phyloP scores from a whole-genome alignment of 2,797 vertebrate species.

The Gymnoscopelus microlampas region DNA sequence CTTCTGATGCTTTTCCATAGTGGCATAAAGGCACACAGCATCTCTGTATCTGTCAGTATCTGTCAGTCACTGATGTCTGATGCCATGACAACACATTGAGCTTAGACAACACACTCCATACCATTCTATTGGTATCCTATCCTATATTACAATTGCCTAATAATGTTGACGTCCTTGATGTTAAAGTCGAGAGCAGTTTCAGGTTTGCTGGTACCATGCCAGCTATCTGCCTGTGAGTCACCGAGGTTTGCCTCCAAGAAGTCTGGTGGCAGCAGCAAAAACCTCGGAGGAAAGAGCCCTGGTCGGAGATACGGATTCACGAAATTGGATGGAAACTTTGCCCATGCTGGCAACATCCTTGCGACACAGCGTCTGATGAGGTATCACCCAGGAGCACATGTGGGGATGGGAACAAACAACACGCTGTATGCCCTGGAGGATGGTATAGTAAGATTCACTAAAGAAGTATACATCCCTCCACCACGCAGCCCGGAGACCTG shows the following conservation, averaged over 20 bases:
- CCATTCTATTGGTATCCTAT: too few species aligned
- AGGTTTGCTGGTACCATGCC: slow-evolving; percentile 66
- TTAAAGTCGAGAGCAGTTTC: too few species aligned
- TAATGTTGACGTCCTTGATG: too few species aligned
- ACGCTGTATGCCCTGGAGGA: slow-evolving; percentile 92
- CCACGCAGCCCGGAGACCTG: slow-evolving; percentile 80
- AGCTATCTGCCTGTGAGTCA: slow-evolving; percentile 53
- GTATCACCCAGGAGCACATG: slow-evolving; percentile 94
- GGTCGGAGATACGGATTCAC: slow-evolving; percentile 89
- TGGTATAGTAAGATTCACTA: slow-evolving; percentile 89
- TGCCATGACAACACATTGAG: too few species aligned
- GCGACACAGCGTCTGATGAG: slow-evolving; percentile 90
- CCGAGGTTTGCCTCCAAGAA: slow-evolving; percentile 91
- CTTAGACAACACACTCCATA: too few species aligned
- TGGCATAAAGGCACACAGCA: too few species aligned
- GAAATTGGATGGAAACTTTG: slow-evolving; percentile 89
- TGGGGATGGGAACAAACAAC: slow-evolving; percentile 91
- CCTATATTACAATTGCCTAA: too few species aligned
- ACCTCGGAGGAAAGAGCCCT: slow-evolving; percentile 87
- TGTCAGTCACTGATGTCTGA: too few species aligned
- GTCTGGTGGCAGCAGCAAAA: slow-evolving; percentile 86
- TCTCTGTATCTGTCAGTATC: too few species aligned
- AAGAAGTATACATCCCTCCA: slow-evolving; percentile 89
- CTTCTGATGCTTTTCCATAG: too few species aligned
- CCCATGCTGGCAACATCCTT: slow-evolving; percentile 92